These are phyloP conservation scores for Ochropacha duplaris DNA, from an alignment of 2,888 invertebrate genomes.

Conservation along the genomic window DNA sequence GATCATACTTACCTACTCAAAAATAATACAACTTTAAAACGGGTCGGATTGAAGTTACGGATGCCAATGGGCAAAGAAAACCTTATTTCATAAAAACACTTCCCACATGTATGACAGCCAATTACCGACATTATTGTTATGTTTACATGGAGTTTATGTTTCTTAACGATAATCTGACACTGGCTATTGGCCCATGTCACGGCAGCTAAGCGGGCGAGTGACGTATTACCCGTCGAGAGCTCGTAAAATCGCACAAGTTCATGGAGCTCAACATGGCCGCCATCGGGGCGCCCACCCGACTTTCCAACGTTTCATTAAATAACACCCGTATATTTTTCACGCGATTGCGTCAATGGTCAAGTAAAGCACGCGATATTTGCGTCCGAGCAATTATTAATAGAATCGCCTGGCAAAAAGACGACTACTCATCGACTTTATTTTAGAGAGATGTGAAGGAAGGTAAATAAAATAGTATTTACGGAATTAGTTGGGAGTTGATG, in stretches of 20 bases:
- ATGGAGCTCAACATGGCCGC: slow-evolving; percentile 2
- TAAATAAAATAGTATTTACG: slow-evolving; percentile 73
- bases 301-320: slow-evolving; percentile 73
- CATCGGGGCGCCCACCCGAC: slow-evolving; percentile 52
- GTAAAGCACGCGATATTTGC: slow-evolving; percentile 75
- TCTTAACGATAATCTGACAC: slow-evolving; percentile 44
- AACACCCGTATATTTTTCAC: slow-evolving; percentile 75
- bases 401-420: slow-evolving; percentile 71
- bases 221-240: slow-evolving; percentile 11
- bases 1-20: too few species aligned
- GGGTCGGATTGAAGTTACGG: too few species aligned
- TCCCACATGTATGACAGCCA: background rate
- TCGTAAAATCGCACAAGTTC: slow-evolving; percentile 34
- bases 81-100: background rate
- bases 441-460: slow-evolving; percentile 68
- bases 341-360: slow-evolving; percentile 78
- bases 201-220: background rate
- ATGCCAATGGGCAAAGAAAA: too few species aligned
- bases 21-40: too few species aligned
- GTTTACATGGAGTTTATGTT: slow-evolving; percentile 60
- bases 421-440: slow-evolving; percentile 75
- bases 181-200: slow-evolving; percentile 22
- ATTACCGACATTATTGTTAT: slow-evolving; percentile 37
- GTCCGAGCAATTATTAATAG: slow-evolving; percentile 75
- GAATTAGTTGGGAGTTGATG: slow-evolving; percentile 57